phyloP scores from a whole-genome alignment of 2,113 vertebrate genomes.

The Phylloscopus trochiloides region DNA sequence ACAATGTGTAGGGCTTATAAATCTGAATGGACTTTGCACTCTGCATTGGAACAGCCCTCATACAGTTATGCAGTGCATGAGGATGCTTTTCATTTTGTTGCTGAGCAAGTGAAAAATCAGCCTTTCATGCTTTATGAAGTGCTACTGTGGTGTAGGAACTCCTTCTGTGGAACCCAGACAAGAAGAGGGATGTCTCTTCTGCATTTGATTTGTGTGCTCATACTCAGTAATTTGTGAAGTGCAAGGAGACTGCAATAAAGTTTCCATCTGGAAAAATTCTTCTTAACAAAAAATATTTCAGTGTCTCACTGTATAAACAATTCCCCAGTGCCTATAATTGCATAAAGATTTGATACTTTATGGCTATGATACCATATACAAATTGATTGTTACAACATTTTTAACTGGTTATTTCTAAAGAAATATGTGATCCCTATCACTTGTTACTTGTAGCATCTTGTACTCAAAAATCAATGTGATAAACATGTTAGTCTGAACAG shows the following conservation, averaged over 20 bases:
- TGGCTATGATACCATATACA: background rate
- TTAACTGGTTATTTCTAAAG: background rate
- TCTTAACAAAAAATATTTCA: background rate
- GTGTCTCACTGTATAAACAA: background rate
- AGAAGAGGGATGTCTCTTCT: background rate
- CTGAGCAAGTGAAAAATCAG: background rate
- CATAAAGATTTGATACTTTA: background rate
- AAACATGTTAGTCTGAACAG: background rate
- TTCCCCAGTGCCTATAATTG: background rate
- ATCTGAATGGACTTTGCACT: background rate
- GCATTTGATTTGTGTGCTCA: background rate
- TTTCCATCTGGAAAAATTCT: background rate
- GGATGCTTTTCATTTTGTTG: background rate
- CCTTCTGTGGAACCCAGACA: background rate
- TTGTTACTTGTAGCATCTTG: background rate
- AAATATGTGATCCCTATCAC: background rate
- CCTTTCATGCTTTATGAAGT: background rate
- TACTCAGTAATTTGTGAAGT: background rate
- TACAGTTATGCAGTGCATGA: background rate
- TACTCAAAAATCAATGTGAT: background rate
- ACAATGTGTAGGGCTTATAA: background rate
- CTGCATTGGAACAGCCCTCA: background rate
- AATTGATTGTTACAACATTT: background rate
- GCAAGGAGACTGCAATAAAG: background rate
- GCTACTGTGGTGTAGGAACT: background rate